phyloP scores from a whole-genome alignment of 2,113 vertebrate species.

The Phylloscopus whistleri region DNA sequence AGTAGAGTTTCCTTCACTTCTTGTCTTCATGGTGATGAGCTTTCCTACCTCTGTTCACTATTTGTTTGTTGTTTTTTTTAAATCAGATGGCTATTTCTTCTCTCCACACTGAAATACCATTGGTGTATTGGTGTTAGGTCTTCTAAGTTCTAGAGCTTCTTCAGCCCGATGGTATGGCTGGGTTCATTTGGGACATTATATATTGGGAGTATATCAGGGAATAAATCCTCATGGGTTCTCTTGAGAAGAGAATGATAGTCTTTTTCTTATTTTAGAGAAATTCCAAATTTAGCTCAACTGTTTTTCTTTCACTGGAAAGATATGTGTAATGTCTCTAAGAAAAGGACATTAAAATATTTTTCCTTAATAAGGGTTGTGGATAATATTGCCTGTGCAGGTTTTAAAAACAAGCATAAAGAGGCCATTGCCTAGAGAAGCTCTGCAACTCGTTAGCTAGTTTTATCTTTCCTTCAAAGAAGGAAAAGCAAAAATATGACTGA shows the following conservation, averaged over 20 bases:
- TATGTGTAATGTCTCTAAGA: background rate
- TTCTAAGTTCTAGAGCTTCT: background rate
- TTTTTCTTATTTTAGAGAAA: background rate
- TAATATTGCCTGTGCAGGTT: background rate
- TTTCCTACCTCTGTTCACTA: background rate
- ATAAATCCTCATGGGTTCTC: background rate
- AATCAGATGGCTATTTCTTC: background rate
- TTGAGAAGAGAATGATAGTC: background rate
- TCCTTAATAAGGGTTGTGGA: background rate
- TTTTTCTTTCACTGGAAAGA: background rate
- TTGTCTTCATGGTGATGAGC: background rate
- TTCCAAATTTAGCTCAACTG: background rate
- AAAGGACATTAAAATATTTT: background rate
- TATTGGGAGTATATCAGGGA: background rate
- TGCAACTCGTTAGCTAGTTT: background rate
- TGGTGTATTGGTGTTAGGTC: background rate
- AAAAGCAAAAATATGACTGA: background rate
- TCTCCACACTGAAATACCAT: background rate
- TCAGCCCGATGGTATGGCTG: background rate
- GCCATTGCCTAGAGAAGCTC: background rate
- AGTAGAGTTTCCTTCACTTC: background rate
- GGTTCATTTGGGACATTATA: background rate
- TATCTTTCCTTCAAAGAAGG: background rate
- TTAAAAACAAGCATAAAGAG: background rate
- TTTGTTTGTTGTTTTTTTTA: background rate